These are phyloP conservation scores for Athrips mouffetella DNA, from an alignment of 2,888 invertebrate species.

Conservation along the genomic window DNA sequence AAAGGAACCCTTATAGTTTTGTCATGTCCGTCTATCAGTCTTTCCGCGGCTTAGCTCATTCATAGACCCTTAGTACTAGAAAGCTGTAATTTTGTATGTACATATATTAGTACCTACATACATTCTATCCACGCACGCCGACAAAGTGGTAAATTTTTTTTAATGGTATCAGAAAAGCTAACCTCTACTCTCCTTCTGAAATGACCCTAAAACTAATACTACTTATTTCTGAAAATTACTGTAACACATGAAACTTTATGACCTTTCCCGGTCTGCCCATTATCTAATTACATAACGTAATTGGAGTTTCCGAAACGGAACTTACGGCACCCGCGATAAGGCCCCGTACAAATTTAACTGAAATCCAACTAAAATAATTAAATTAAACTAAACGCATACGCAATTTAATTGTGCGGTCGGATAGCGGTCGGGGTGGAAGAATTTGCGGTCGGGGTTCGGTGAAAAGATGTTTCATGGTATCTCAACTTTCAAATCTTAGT, in stretches of 20 bases:
- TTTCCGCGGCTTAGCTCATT: too few relatives aligned
- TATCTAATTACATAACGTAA: constrained; percentile 5
- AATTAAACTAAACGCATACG: constrained; percentile 18
- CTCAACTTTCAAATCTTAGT: too few relatives aligned
- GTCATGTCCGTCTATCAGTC: too few relatives aligned
- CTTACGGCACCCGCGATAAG: constrained; percentile 12
- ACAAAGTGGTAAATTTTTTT: too few relatives aligned
- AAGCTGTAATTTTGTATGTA: neutral
- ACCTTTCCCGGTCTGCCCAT: neutral
- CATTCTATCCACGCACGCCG: too few relatives aligned
- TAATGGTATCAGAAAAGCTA: too few relatives aligned
- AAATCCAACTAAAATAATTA: constrained; percentile 17
- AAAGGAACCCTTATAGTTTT: too few relatives aligned
- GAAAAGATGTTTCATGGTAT: neutral
- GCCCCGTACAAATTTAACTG: constrained; percentile 11
- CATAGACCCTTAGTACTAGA: neutral
- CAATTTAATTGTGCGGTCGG: constrained; percentile 13
- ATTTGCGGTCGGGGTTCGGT: neutral
- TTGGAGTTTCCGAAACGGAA: constrained; percentile 9
- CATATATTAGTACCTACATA: neutral
- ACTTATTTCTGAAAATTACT: neutral
- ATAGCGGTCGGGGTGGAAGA: constrained; percentile 8
- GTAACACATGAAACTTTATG: too few relatives aligned
- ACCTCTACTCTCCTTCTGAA: too few relatives aligned
- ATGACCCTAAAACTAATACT: too few relatives aligned